These are phyloP conservation scores for Tetragonula clypearis DNA, from an alignment of 1,140 invertebrate species.

Conservation along the genomic window DNA sequence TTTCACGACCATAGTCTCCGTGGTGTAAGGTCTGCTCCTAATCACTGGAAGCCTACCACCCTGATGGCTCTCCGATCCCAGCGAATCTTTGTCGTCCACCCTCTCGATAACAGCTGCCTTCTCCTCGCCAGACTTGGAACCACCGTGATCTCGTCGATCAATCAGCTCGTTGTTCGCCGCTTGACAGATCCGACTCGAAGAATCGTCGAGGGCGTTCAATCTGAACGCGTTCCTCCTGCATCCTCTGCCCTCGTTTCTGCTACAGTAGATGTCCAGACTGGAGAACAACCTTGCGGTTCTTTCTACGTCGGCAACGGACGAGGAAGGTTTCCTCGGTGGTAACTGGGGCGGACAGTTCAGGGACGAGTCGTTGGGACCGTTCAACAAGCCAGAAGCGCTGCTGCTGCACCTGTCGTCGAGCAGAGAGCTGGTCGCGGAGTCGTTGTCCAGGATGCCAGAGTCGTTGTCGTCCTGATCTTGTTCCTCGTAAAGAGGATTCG, in stretches of 20 bases:
- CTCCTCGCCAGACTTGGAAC: conserved; percentile 11
- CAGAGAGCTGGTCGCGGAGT: conserved; percentile 86
- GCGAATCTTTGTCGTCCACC: conserved; percentile 26
- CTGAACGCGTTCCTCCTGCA: conserved; percentile 17
- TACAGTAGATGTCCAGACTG: conserved; percentile 49
- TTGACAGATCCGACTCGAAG: conserved; percentile 13
- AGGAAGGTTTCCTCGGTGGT: conserved; percentile 67
- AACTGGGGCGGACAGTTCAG: conserved; percentile 66
- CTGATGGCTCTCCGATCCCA: conserved; percentile 1
- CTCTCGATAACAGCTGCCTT: conserved; percentile 68
- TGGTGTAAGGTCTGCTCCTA: conserved; percentile 78
- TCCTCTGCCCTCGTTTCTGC: conserved; percentile 31
- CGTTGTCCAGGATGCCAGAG: conserved; percentile 89
- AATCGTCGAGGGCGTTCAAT: conserved; percentile 24
- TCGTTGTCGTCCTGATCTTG: conserved; percentile 87
- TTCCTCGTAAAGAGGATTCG: conserved; percentile 84
- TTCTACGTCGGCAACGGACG: conserved; percentile 57
- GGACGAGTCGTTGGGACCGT: conserved; percentile 76
- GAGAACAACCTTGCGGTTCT: conserved; percentile 61
- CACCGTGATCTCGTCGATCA: conserved; percentile 14
- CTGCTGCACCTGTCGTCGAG: conserved; percentile 85
- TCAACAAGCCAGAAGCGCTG: conserved; percentile 83
- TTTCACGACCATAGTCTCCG: conserved; percentile 85
- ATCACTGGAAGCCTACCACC: conserved; percentile 72
- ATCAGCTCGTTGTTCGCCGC: conserved; percentile 28